phyloP scores from a whole-genome alignment of 2,113 vertebrate genomes.

The Ailurus styani region DNA sequence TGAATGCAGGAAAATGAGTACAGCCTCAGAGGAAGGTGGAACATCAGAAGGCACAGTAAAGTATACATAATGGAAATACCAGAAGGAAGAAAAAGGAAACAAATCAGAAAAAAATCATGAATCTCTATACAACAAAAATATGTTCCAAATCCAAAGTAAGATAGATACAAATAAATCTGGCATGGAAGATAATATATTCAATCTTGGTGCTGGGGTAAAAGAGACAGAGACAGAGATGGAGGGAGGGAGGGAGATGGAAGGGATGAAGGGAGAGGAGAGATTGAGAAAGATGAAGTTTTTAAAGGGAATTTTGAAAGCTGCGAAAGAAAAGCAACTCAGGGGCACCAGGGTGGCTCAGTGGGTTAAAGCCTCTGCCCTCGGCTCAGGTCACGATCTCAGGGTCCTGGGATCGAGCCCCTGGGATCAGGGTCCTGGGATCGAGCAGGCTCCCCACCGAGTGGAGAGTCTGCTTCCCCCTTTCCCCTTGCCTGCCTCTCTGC shows the following conservation, averaged over 20 bases:
- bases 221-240: no score
- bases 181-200: background rate
- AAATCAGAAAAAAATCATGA: background rate
- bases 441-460: no score
- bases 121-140: background rate
- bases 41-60: background rate
- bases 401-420: no score
- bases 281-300: background rate
- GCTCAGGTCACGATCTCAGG: no score
- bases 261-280: background rate
- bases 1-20: background rate
- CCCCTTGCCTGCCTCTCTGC: no score
- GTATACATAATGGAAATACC: background rate
- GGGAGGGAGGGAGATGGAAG: background rate
- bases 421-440: no score
- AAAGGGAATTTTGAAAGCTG: background rate
- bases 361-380: no score
- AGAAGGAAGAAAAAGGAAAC: background rate
- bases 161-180: background rate
- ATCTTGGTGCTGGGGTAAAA: background rate
- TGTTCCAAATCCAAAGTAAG: background rate
- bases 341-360: no score
- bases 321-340: background rate
- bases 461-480: no score
- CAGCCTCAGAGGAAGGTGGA: background rate